Base-by-base conservation (phyloP, 2,888 invertebrate genomes). In the Synanthedon myopaeformis region DNA sequence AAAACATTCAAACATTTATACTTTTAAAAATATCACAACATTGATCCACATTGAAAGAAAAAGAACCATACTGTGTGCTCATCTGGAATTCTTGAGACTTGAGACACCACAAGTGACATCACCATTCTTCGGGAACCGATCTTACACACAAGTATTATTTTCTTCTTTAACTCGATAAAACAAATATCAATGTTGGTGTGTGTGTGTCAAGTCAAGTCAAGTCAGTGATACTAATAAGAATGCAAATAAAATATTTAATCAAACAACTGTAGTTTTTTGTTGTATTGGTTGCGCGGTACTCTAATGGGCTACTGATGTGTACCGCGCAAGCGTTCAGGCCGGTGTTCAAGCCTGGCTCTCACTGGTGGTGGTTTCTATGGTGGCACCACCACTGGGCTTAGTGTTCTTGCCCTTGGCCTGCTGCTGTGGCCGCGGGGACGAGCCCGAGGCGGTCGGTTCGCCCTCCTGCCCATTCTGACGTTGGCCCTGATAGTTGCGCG, bases 291-390 rank as follows among this genome's bases (percentile, higher is more conserved):
- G 69, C 69, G 76, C 69, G 79, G 74, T 80, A 76, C 79, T 65
- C 68, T 75, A 3, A 71, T 73, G 74, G 74, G 79, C 82, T 82
- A 81, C 78, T 23, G 1, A 5, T 23, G 62, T 63, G 60, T 66
- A 74, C 73, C 76, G 76, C 80, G 72, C 78, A 54, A 59, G 59
- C 59, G 58, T 56, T 61, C 56, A 57, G 54, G 63, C 65, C 63
- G 55, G 63, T 63, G 59, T 59, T 78, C 76, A 88, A 69, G 88
- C 88, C 75, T 88, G 87, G 76, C 88, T 88, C 76, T 88, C 88
- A 66, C 82, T 85, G 68, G 85, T 82, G 63, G 86, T 82, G 58
- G 82, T 76, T 63, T 86, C 86, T 51, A 82, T 79, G 66, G 78
- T 80, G 62, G 84, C 74, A 63, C 45, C 35, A 8, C 79, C 80